phyloP scores from a whole-genome alignment of 2,888 invertebrate species.

The Trachelus iudaicus region DNA sequence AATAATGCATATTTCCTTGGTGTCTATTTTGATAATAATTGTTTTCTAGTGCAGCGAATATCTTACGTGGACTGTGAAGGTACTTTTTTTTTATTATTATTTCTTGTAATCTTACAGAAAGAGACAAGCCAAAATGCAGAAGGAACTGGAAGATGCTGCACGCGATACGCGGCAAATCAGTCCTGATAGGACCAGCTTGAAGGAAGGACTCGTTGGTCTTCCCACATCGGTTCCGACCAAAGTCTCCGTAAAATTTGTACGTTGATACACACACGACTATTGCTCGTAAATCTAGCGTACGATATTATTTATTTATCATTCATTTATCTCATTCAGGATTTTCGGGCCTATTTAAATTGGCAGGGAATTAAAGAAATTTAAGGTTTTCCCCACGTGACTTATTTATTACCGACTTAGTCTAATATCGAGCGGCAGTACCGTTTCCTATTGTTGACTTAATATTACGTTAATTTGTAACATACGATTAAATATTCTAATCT shows the following conservation, averaged over 20 bases:
- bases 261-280: constrained; percentile 61
- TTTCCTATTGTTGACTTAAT: no score
- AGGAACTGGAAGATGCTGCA: constrained; percentile 92
- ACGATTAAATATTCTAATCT: no score
- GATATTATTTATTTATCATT: neutral
- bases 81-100: constrained; percentile 11
- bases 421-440: no score
- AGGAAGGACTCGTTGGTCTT: constrained; percentile 64
- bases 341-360: no score
- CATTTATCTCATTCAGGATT: no score
- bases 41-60: neutral
- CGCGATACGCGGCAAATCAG: constrained; percentile 73
- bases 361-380: no score
- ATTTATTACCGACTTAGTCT: no score
- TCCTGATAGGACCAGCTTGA: constrained; percentile 67
- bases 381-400: no score
- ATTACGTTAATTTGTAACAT: no score
- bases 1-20: constrained; percentile 8
- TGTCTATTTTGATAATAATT: constrained; percentile 2
- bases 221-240: constrained; percentile 73
- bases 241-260: constrained; percentile 81
- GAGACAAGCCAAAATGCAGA: constrained; percentile 87
- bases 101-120: constrained; percentile 74
- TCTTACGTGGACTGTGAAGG: neutral
- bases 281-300: neutral